Evolutionary conservation across 2,797 vertebrate genomes (phyloP), one percentile per base, ranked within the genome.

Genomic region (Ciconia nigra): DNA sequence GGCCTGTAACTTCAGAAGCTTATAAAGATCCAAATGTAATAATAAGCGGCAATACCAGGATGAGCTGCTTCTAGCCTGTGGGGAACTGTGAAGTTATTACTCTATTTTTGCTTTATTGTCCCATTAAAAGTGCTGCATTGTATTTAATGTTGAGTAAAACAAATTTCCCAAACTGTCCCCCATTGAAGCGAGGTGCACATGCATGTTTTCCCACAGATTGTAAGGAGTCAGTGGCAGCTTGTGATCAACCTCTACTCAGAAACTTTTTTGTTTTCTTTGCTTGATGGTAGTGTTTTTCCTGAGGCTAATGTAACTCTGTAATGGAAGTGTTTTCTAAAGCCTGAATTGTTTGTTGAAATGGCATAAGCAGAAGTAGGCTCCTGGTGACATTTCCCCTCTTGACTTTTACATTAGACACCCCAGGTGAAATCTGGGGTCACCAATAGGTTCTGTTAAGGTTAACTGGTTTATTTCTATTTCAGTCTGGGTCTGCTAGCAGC

Each of bases 171-270:
- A 51, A 15, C 33, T 33, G 8, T 52, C 10, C 13, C 28, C 11
- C 0, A 0, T 11, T 83, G 46, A 35, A 66, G 44, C 19, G 14
- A 15, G 0, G 2, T 14, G 14, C 24, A 10, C 9, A 1, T 20
- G 37, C 3, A 0, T 31, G 19, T 21, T 51, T 73, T 77, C 42
- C 26, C 65, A 39, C 41, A 72, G 41, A 29, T 73, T 70, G 71
- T 35, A n/a, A 58, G 55, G 87, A 59, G 37, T 51, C 17, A 5
- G 6, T 62, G 24, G 35, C 55, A 89, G 42, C 35, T 72, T 57
- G 31, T 83, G 54, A 44, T 4, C 10, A 74, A 10, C 39, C 17
- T 83, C 74, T 80, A 52, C 67, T 72, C 52, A 52, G 58, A 90
- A 96, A 58, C 7, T 29, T 44, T 25, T 28, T 25, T 46, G 19